Evolutionary conservation across 2,797 vertebrate species (phyloP), one percentile per base, ranked within the genome.

Genomic region (Pampus argenteus): DNA sequence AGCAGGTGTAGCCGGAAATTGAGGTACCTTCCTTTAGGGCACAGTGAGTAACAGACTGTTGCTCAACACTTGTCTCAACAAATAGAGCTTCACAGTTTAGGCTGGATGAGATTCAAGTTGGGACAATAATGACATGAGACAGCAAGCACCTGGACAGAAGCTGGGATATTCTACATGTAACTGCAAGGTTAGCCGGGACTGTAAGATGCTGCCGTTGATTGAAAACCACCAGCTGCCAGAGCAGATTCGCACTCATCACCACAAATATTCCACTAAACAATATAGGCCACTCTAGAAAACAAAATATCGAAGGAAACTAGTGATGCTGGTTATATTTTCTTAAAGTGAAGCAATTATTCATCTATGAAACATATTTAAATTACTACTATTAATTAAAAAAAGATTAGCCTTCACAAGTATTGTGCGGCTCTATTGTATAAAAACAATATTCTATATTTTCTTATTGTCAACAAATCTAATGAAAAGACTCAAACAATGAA

Each of bases 131-230:
- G 34, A 56, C 40, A 45, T 38, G 1, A 56, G 20, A 56, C 23
- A 55, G 49, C 44, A 20, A 25, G 10, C 23, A 14, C n/a, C 5
- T 18, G 29, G 54, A 9, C 18, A 23, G 62, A 25, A 18, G 25
- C 45, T 65, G 59, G 31, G 49, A n/a, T 40, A 49, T 60, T 65
- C 40, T 63, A 13, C 40, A 65, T n/a, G 54, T 15, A 44, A 44
- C 6, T 44, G 40, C 40, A 44, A 44, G 40, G 17, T 44, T 44
- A 44, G 2, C n/a, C 40, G n/a, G 34, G 36, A 23, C 34, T 29
- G 3, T 31, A 38, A 23, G 48, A 9, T 23, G 6, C 28, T 22
- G 40, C 44, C 25, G 28, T 11, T 10, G 26, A 4, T 29, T 40
- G 22, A 40, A 63, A 17, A 63, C 40, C 40, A 42, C 4, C 5